Percentiles rank a stretch among this genome's conserved stretches.
These are phyloP conservation scores for Scolopax bukidnonensis DNA, from an alignment of 2,797 vertebrate species.

Conservation along the genomic window DNA sequence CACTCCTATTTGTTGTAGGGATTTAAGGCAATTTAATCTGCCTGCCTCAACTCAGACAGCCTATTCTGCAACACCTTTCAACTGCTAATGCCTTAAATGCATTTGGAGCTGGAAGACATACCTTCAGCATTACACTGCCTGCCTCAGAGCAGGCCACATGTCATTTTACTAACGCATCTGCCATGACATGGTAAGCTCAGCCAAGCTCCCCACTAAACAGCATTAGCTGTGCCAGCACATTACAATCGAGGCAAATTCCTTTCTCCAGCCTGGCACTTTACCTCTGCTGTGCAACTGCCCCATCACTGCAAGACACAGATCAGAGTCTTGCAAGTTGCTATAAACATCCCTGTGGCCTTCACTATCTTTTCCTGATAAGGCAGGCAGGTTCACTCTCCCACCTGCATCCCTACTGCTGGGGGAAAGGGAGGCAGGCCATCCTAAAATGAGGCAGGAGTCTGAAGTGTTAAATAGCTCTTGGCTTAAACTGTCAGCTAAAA, in stretches of 20 bases:
- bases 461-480: neutral
- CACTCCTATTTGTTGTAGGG: neutral
- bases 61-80: neutral
- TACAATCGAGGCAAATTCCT: neutral
- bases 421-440: neutral
- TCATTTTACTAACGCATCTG: neutral
- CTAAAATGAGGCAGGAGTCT: neutral
- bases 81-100: neutral
- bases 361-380: neutral
- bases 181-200: neutral
- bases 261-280: neutral
- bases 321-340: neutral
- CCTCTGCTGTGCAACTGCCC: neutral
- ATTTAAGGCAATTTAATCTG: neutral
- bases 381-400: neutral
- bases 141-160: neutral
- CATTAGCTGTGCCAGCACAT: conserved; percentile 9
- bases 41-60: neutral
- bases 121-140: neutral
- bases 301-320: neutral
- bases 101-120: neutral
- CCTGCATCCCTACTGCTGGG: neutral
- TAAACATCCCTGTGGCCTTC: neutral
- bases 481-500: neutral
- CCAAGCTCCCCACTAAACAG: conserved; percentile 1